phyloP scores from a whole-genome alignment of 2,888 invertebrate genomes.

The Temnothorax ravouxi region DNA sequence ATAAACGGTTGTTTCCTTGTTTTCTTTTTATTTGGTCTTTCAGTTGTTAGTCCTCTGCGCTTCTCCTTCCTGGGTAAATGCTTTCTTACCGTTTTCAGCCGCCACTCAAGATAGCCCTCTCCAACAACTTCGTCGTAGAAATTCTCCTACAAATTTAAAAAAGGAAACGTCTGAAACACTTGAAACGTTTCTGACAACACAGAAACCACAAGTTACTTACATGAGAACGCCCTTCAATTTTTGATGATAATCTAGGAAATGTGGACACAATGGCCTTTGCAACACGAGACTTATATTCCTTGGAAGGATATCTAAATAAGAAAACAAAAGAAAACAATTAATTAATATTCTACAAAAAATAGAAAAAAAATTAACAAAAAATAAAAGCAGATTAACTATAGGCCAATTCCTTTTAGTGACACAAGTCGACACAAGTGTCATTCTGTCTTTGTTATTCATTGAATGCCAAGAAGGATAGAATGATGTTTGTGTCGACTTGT shows the following conservation, averaged over 20 bases:
- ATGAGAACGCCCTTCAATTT: constrained; percentile 5
- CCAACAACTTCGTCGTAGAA: not conserved
- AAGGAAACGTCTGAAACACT: not conserved
- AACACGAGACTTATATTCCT: not conserved
- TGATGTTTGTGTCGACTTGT: too few relatives aligned
- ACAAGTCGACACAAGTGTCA: too few relatives aligned
- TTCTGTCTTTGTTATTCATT: too few relatives aligned
- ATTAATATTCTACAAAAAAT: too few relatives aligned
- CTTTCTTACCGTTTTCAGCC: not conserved
- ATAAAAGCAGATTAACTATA: too few relatives aligned
- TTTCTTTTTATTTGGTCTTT: not conserved
- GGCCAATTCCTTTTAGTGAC: too few relatives aligned
- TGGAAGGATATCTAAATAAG: too few relatives aligned
- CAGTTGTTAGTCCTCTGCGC: not conserved
- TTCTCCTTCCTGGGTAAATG: not conserved
- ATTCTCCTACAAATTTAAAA: not conserved
- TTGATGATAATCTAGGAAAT: not conserved
- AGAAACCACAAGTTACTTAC: not conserved
- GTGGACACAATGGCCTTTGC: constrained; percentile 3
- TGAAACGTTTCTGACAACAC: not conserved
- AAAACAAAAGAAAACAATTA: too few relatives aligned
- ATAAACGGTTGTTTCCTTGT: not conserved
- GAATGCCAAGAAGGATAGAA: too few relatives aligned
- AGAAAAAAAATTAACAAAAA: too few relatives aligned
- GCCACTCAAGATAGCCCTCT: not conserved